These are phyloP conservation scores for Pseudochirops cupreus DNA, from an alignment of 2,797 vertebrate genomes.

Conservation along the genomic window DNA sequence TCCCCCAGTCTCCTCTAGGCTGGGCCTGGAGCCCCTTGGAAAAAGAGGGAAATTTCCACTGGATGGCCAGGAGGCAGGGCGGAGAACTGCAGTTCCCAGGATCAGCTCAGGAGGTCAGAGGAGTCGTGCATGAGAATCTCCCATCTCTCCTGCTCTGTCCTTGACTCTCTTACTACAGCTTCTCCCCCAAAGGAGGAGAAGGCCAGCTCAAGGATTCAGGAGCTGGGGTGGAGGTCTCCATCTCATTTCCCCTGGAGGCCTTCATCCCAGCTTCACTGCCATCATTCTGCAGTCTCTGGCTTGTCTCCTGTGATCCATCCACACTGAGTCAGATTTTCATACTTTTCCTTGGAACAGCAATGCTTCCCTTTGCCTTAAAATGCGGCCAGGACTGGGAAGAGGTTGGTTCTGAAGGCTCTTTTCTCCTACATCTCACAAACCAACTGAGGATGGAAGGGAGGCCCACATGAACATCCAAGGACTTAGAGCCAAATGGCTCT, in stretches of 20 bases:
- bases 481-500: not conserved
- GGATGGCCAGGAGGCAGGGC: constrained; percentile 72
- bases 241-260: constrained; percentile 6
- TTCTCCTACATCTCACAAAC: not conserved
- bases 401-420: not conserved
- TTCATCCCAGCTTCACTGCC: constrained; percentile 42
- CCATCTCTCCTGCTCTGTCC: constrained; percentile 52
- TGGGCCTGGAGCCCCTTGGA: constrained; percentile 72
- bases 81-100: constrained; percentile 76
- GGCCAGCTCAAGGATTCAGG: constrained; percentile 49
- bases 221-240: not conserved
- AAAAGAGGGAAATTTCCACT: constrained; percentile 81
- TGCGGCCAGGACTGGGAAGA: constrained; percentile 42
- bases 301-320: constrained; percentile 63
- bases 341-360: constrained; percentile 72
- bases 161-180: constrained; percentile 16
- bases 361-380: constrained; percentile 66
- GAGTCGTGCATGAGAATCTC: constrained; percentile 60
- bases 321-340: constrained; percentile 76
- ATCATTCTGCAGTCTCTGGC: constrained; percentile 61
- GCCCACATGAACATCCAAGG: not conserved
- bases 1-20: constrained; percentile 71
- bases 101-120: constrained; percentile 77
- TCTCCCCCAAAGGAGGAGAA: not conserved
- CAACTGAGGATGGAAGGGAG: not conserved